Conservation (phyloP, 2,113 vertebrate species). For the Ahaetulla prasina region DNA sequence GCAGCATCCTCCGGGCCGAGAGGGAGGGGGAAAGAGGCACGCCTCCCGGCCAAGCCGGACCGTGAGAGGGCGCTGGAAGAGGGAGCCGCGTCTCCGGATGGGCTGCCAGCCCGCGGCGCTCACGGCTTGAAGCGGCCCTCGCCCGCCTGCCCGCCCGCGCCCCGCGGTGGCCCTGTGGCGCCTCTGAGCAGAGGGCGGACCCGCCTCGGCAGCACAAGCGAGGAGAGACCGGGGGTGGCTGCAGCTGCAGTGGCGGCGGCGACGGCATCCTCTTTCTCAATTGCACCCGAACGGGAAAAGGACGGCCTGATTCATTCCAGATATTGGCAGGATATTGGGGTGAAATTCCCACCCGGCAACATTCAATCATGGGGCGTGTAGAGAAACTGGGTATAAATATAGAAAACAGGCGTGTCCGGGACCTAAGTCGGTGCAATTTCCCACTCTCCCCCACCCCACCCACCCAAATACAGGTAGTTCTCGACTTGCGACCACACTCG, state of each 20-base stretch:
- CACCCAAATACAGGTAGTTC: neutral
- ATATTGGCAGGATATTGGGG: neutral
- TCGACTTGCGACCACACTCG: neutral
- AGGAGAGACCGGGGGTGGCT: neutral
- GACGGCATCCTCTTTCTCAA: neutral
- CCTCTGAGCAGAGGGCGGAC: neutral
- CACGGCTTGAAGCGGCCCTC: neutral
- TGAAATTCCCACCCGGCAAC: neutral
- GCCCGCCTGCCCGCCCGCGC: neutral
- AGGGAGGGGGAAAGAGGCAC: neutral
- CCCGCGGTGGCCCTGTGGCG: neutral
- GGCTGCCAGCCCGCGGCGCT: neutral
- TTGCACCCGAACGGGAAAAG: neutral
- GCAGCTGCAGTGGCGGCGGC: no score
- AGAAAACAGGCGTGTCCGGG: neutral
- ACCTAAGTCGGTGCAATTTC: neutral
- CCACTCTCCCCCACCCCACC: no score
- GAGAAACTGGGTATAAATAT: neutral
- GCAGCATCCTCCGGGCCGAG: neutral
- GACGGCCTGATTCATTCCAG: neutral
- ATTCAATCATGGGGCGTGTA: neutral
- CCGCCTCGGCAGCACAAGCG: neutral
- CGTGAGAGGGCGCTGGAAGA: neutral
- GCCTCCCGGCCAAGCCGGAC: rapidly evolving
- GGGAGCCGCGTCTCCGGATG: neutral